phyloP scores from a whole-genome alignment of 2,797 vertebrate genomes.

The Tadarida brasiliensis region DNA sequence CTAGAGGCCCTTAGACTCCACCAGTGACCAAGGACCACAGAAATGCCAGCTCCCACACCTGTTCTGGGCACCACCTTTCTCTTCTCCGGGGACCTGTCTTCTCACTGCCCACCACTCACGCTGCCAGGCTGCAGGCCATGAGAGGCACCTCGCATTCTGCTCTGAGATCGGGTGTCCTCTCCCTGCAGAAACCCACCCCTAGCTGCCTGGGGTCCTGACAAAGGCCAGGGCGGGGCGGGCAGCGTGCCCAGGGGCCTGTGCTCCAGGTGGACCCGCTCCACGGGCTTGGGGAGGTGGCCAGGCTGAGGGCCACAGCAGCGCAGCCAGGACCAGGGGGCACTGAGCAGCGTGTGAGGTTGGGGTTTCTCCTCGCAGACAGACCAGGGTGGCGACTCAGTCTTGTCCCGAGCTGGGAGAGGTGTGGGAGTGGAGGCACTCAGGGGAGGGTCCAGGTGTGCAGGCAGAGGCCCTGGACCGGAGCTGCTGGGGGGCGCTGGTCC shows the following conservation, averaged over 20 bases:
- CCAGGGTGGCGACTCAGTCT: no score
- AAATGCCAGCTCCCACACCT: background rate
- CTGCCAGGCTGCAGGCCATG: background rate
- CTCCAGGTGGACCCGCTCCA: background rate
- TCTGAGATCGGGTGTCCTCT: background rate
- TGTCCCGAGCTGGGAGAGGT: background rate
- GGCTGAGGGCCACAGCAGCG: background rate
- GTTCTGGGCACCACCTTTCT: background rate
- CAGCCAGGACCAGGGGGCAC: no score
- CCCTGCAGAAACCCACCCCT: background rate
- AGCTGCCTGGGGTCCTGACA: background rate
- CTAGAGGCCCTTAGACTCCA: constrained; percentile 71
- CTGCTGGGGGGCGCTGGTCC: rapidly evolving
- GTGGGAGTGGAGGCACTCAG: background rate
- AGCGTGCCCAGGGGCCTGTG: no score
- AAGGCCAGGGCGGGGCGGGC: background rate
- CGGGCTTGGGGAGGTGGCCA: background rate
- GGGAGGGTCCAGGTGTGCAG: background rate
- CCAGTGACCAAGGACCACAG: constrained; percentile 47
- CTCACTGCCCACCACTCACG: background rate
- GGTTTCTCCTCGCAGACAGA: background rate
- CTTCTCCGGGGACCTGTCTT: background rate
- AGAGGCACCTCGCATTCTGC: no score
- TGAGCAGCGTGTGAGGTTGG: background rate
- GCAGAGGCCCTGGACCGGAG: background rate